These are phyloP conservation scores for Heliconius cydno DNA, from an alignment of 2,888 invertebrate genomes.

Conservation along the genomic window DNA sequence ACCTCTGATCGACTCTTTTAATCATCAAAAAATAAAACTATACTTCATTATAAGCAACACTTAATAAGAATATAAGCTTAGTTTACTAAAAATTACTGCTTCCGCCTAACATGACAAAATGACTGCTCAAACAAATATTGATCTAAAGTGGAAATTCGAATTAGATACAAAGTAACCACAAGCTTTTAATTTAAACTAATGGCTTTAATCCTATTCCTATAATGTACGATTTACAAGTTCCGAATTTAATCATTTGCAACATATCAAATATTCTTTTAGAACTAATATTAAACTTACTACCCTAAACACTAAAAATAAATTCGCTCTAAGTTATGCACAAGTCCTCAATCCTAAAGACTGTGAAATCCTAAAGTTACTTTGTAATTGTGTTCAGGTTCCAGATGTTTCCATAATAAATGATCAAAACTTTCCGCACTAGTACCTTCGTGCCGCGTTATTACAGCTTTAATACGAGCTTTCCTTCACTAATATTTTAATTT, in stretches of 20 bases:
- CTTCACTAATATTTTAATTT: slow-evolving; percentile 34
- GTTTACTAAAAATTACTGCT: neutral
- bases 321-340: slow-evolving; percentile 3
- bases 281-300: neutral
- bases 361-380: slow-evolving; percentile 1
- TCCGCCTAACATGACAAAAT: neutral
- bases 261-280: neutral
- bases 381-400: slow-evolving; percentile 15
- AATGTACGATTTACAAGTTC: neutral
- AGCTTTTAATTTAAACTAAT: neutral
- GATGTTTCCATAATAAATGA: slow-evolving; percentile 34
- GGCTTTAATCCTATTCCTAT: neutral
- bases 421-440: slow-evolving; percentile 26
- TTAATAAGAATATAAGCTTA: neutral
- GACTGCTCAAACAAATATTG: neutral
- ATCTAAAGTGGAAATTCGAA: neutral
- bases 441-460: slow-evolving; percentile 48
- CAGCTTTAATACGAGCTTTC: slow-evolving; percentile 51
- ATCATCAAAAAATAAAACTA: neutral
- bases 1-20: neutral
- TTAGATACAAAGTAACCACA: neutral
- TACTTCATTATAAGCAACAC: neutral
- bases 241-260: neutral
- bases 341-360: slow-evolving; percentile 15
- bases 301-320: slow-evolving; percentile 10